A percentile compares a stretch with the other conserved stretches of the same genome.
These are phyloP conservation scores for Drosophila hydei DNA, from an alignment of 1,140 invertebrate species.

Conservation along the genomic window DNA sequence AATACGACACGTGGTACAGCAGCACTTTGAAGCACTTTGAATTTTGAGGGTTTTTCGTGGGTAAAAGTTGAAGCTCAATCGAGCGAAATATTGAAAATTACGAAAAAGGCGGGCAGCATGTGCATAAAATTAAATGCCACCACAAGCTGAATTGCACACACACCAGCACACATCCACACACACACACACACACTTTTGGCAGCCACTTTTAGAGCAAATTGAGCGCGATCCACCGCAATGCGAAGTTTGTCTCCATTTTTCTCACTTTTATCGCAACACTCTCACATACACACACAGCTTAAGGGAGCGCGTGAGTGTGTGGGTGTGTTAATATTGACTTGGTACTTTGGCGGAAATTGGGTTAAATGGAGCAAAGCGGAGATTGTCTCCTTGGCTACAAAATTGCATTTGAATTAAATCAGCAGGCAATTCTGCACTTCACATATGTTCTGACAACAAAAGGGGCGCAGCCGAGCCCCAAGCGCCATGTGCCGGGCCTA, in stretches of 20 bases:
- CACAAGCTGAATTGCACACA: conserved; percentile 3
- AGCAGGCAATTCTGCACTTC: conserved; percentile 58
- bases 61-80: conserved; percentile 41
- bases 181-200: background rate
- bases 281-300: conserved; percentile 21
- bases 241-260: conserved; percentile 23
- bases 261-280: conserved; percentile 34
- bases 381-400: conserved; percentile 51
- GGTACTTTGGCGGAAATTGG: conserved; percentile 64
- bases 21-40: background rate
- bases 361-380: conserved; percentile 63
- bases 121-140: conserved; percentile 55
- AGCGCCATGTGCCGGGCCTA: background rate
- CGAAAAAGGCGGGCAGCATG: conserved; percentile 28
- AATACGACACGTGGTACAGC: conserved; percentile 14
- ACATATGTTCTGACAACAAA: conserved; percentile 23
- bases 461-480: background rate
- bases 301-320: conserved; percentile 15
- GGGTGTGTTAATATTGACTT: conserved; percentile 61
- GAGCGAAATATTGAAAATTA: conserved; percentile 57
- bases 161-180: background rate
- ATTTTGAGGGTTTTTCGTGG: background rate
- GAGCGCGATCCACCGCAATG: conserved; percentile 37
- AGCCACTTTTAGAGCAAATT: conserved; percentile 41
- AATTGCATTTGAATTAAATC: conserved; percentile 68